These are phyloP conservation scores for Nibea coibor DNA, from an alignment of 2,113 vertebrate species.

Conservation along the genomic window DNA sequence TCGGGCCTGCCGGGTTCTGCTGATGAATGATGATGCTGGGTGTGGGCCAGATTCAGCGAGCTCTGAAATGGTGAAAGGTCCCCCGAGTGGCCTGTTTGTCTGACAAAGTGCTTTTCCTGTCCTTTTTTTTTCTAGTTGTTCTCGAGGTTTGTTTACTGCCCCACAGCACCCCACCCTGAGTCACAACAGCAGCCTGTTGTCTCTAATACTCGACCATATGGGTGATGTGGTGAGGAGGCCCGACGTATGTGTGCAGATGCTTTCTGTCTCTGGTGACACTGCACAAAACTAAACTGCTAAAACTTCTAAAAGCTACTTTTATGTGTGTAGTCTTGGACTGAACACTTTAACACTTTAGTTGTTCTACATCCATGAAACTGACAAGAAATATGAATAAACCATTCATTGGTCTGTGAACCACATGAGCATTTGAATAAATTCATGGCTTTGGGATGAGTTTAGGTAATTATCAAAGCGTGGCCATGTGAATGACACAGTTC, in stretches of 20 bases:
- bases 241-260: slow-evolving; percentile 31
- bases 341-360: neutral
- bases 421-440: neutral
- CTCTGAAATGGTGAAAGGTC: slow-evolving; percentile 41
- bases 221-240: slow-evolving; percentile 4
- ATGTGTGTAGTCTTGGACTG: neutral
- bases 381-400: neutral
- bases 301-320: neutral
- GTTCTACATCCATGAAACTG: neutral
- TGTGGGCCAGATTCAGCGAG: slow-evolving; percentile 32
- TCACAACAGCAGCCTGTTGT: slow-evolving; percentile 50
- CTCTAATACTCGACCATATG: slow-evolving; percentile 20
- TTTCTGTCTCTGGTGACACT: slow-evolving; percentile 26
- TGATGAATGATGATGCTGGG: slow-evolving; percentile 49
- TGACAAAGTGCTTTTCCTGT: slow-evolving; percentile 71
- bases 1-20: slow-evolving; percentile 20
- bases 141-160: slow-evolving; percentile 55
- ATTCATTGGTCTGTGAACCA: neutral
- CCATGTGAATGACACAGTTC: neutral
- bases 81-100: slow-evolving; percentile 62
- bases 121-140: slow-evolving; percentile 25
- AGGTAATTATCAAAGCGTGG: neutral
- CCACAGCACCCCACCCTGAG: slow-evolving; percentile 18
- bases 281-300: neutral
- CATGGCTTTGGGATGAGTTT: neutral